A percentile compares a stretch with the other conserved stretches of the same genome.
Evolutionary conservation across 2,113 vertebrate genomes (phyloP).

Genomic region (Lipotes vexillifer): DNA sequence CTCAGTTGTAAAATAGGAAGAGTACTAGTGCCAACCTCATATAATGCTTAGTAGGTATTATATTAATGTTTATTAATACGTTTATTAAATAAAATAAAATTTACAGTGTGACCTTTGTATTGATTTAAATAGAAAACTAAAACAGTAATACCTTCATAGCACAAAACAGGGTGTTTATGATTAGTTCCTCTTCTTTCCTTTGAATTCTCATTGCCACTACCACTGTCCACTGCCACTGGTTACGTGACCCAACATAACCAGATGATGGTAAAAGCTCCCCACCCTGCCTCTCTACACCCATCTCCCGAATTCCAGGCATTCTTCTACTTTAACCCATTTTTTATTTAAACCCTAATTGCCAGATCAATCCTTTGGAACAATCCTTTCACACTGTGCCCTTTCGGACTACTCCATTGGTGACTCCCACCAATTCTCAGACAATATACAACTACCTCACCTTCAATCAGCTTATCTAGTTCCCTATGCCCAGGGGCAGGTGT

Average conservation of each 20-base stretch:
- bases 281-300: not conserved
- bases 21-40: not conserved
- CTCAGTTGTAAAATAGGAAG: not conserved
- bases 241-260: not conserved
- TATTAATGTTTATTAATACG: not conserved
- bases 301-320: not conserved
- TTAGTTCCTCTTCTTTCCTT: not conserved
- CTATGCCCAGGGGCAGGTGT: not conserved
- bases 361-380: not conserved
- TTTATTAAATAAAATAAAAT: not conserved
- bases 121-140: not conserved
- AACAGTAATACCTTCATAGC: not conserved
- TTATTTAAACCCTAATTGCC: not conserved
- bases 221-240: not conserved
- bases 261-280: not conserved
- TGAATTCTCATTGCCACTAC: not conserved
- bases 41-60: not conserved
- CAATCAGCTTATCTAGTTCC: fast-evolving
- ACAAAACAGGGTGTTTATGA: not conserved
- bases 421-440: not conserved
- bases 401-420: not conserved
- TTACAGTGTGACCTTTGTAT: not conserved
- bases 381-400: not conserved
- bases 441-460: fast-evolving
- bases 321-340: not conserved